Evolutionary conservation across 2,113 vertebrate species (phyloP).

Genomic region (Xiphophorus hellerii): DNA sequence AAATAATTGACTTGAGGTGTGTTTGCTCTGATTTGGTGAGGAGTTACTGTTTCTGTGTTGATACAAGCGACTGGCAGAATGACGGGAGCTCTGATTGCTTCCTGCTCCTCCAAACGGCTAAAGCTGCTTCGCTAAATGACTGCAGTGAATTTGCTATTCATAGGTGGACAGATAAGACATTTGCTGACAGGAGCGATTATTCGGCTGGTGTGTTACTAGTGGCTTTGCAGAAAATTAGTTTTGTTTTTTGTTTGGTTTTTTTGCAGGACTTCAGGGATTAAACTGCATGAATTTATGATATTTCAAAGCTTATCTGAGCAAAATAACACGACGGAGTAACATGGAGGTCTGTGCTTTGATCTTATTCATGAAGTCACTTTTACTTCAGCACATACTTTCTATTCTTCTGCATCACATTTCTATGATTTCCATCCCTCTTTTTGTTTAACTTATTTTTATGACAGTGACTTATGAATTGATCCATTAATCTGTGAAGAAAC

Average conservation of each 20-base stretch:
- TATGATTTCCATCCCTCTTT: background rate
- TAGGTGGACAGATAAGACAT: conserved; percentile 25
- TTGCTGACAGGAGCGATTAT: conserved; percentile 42
- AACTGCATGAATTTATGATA: conserved; percentile 14
- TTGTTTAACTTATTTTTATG: background rate
- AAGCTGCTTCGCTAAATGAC: conserved; percentile 21
- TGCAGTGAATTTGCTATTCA: conserved; percentile 50
- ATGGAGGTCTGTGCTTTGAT: background rate
- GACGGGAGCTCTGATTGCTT: conserved; percentile 32
- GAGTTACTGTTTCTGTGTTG: conserved; percentile 32
- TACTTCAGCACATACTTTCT: no score
- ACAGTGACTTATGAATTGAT: background rate
- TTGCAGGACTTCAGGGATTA: conserved; percentile 9
- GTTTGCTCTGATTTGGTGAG: conserved; percentile 23
- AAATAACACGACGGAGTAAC: conserved; percentile 23
- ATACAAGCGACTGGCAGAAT: conserved; percentile 27
- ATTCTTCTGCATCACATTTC: background rate
- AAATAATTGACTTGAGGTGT: conserved; percentile 41
- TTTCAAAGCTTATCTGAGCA: conserved; percentile 4
- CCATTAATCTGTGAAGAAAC: background rate
- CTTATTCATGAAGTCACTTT: background rate
- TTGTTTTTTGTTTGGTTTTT: background rate
- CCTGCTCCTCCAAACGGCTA: conserved; percentile 1
- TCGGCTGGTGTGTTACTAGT: conserved; percentile 28
- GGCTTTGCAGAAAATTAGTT: conserved; percentile 13